Conservation (phyloP, 2,888 invertebrate genomes). For the Lasioglossum malachurum region DNA sequence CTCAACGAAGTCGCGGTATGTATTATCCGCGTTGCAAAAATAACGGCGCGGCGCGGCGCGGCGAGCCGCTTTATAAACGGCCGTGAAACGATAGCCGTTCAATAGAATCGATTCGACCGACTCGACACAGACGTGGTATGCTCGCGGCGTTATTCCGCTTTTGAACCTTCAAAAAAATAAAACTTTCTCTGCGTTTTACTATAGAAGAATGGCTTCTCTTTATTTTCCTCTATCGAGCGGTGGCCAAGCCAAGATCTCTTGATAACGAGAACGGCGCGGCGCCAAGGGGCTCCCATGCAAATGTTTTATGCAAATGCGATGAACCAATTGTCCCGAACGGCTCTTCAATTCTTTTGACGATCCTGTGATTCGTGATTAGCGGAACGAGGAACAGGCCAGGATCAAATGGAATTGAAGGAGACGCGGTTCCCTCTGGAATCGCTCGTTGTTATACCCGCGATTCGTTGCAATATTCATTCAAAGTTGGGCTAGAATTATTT, state of each 20-base stretch:
- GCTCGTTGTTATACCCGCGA: too few species aligned
- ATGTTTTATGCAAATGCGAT: constrained; percentile 39
- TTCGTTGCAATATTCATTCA: neutral
- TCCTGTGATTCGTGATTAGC: constrained; percentile 31
- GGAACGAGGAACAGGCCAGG: neutral
- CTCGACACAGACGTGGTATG: neutral
- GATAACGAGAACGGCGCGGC: constrained; percentile 30
- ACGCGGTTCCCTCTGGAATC: neutral
- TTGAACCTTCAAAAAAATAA: neutral
- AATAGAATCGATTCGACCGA: constrained; percentile 39
- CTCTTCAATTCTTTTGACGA: constrained; percentile 10
- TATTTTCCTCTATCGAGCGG: constrained; percentile 9
- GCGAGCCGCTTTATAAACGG: constrained; percentile 62
- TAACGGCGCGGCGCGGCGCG: too few species aligned
- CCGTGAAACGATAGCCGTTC: constrained; percentile 41
- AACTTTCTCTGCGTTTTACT: neutral
- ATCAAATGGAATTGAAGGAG: constrained; percentile 7
- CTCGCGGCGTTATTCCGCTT: neutral
- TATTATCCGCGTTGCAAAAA: constrained; percentile 74
- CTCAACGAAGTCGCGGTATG: constrained; percentile 75
- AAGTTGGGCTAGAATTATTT: neutral
- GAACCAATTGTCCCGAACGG: constrained; percentile 28
- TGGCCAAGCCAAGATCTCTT: neutral
- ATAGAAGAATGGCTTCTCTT: neutral
- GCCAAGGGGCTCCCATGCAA: constrained; percentile 8